Conservation (phyloP, 2,888 invertebrate species). For the Idaea straminata region DNA sequence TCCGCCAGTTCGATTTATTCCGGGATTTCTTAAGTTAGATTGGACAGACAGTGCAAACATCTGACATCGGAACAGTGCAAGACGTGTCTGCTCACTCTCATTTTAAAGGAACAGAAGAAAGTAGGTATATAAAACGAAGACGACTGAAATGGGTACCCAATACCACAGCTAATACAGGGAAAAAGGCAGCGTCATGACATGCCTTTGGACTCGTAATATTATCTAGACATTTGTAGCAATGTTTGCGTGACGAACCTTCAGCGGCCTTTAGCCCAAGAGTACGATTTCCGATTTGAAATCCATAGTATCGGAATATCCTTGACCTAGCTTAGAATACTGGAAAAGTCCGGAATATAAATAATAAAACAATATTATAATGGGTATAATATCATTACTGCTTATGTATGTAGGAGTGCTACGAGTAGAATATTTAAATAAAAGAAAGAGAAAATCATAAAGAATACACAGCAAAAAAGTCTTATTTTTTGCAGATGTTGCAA, state of each 20-base stretch:
- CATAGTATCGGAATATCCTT: neutral
- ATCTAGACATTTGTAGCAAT: neutral
- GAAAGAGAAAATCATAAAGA: no score
- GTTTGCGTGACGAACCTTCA: neutral
- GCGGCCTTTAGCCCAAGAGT: neutral
- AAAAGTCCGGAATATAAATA: no score
- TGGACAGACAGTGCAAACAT: slow-evolving; percentile 26
- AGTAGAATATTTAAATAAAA: no score
- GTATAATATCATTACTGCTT: no score
- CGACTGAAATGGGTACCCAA: slow-evolving; percentile 4
- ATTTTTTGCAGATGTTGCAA: no score
- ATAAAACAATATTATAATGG: no score
- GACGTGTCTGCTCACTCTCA: neutral
- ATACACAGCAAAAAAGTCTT: no score
- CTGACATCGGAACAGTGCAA: slow-evolving; percentile 21
- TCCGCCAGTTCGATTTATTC: slow-evolving; percentile 15
- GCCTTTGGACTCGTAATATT: neutral
- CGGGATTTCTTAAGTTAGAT: slow-evolving; percentile 1
- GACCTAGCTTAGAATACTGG: no score
- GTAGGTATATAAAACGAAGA: neutral
- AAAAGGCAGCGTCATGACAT: neutral
- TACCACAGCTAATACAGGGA: neutral
- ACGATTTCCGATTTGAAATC: neutral
- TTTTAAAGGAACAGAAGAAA: neutral
- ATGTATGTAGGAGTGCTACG: no score